Percentiles rank a stretch among this genome's conserved stretches.
phyloP scores from a whole-genome alignment of 2,797 vertebrate genomes.

The Anguilla anguilla region DNA sequence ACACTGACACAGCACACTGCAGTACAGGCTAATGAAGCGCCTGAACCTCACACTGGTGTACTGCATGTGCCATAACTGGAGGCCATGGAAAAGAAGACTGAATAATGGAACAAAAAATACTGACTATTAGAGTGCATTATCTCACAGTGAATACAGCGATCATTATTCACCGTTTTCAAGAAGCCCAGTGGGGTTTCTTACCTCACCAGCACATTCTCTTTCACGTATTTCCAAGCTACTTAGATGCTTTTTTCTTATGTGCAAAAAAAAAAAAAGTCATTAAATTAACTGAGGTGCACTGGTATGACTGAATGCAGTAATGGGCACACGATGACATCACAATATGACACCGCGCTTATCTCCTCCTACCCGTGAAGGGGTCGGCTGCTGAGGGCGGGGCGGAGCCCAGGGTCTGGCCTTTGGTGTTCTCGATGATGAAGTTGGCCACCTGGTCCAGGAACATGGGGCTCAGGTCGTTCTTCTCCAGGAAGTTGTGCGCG shows the following conservation, averaged over 20 bases:
- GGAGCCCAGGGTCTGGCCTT: conserved; percentile 80
- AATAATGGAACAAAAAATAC: too few species aligned
- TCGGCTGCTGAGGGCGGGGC: conserved; percentile 75
- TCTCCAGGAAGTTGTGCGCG: conserved; percentile 94
- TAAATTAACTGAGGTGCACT: too few species aligned
- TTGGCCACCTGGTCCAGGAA: conserved; percentile 98
- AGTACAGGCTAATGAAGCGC: neutral
- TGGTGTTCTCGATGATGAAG: conserved; percentile 96
- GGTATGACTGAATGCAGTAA: neutral
- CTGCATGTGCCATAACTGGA: too few species aligned
- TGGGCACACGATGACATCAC: neutral
- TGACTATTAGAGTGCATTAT: too few species aligned
- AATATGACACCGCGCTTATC: neutral
- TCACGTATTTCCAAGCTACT: too few species aligned
- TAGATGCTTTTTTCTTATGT: too few species aligned
- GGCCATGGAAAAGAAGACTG: neutral
- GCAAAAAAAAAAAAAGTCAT: too few species aligned
- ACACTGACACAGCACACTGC: neutral
- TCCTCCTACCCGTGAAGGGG: conserved; percentile 88
- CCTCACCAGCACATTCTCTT: too few species aligned
- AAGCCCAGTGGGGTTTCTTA: too few species aligned
- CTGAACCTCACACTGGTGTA: too few species aligned
- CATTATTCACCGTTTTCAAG: neutral
- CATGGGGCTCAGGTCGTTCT: conserved; percentile 92
- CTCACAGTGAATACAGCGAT: neutral